Base-by-base conservation (phyloP, 2,888 invertebrate genomes). In the Antheraea yamamai region DNA sequence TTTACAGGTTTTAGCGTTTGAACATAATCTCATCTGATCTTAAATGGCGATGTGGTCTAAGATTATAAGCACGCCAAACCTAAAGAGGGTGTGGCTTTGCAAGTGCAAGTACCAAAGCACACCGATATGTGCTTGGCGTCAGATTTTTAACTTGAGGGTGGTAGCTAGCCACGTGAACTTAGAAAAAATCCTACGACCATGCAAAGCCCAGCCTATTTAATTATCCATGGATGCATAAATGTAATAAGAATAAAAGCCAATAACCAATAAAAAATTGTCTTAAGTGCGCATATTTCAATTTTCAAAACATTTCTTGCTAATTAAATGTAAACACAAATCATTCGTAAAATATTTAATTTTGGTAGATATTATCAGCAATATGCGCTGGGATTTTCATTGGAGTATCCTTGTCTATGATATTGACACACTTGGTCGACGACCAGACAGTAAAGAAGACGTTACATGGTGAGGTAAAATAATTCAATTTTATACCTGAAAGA, bases 301-400 rank as follows among this genome's bases (percentile, higher is more conserved):
- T n/a, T n/a, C 7, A 1, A 55, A n/a, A 55, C 18, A 20, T n/a
- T n/a, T n/a, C n/a, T n/a, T n/a, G n/a, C 23, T 51, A 51, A 39
- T 18, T 51, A 6, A 18, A 51, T 47, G 20, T n/a, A 18, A 47
- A 20, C 20, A 1, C 12, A 47, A 72, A n/a, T 30, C 52, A 14
- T 52, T 72, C 26, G 51, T 55, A 72, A 12, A 64, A 0, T 12
- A 61, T 14, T 73, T 73, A 55, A 8, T 70, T 4, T 61, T 76
- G 79, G 0, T 84, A 92, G 92, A 73, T 90, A 0, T 4, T 89
- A 26, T 79, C 89, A 8, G 88, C 92, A 2, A 70, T 90, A 16
- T 75, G 85, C 2, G 81, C 89, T 1, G 93, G 92, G 1, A n/a
- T 89, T 12, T 83, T 88, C 35, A 87, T 93, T 4, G 93, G 92